Evolutionary conservation across 2,113 vertebrate species (phyloP), one percentile per base, ranked within the genome.

Genomic region (Alouatta palliata): DNA sequence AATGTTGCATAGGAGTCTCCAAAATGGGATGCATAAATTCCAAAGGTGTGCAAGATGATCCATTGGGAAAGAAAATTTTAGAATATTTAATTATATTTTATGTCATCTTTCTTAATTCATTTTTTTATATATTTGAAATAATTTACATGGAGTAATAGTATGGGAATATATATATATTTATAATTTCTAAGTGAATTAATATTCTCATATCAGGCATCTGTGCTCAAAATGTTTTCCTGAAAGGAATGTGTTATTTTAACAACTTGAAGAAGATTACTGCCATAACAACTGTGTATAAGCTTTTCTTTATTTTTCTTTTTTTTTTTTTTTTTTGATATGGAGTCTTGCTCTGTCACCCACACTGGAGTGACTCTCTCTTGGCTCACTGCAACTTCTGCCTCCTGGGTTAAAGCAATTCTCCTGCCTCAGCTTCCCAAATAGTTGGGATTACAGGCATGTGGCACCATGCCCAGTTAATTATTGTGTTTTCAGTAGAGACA

Each of bases 61-160:
- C 37, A 56, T 0, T 54, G 14, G 43, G 75, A 49, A 92, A 94
- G 20, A 79, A 85, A 91, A 5, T 37, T 95, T 82, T 27, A 95
- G 6, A 79, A 90, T 86, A 87, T 76, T 54, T 92, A 66, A 49
- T 66, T 93, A 21, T 35, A 58, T 91, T 91, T 89, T 71, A 87
- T 87, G 68, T 95, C 64, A 73, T 83, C 3, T 52, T 89, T 77
- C 66, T 80, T 71, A 66, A 87, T 91, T 87, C 4, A 6, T 91
- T 88, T 66, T 66, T 70, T 37, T 73, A 56, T 30, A 75, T 68
- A 95, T 84, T n/a, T 82, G 40, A 49, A 77, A n/a, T 79, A n/a
- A 92, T 58, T 92, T 94, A 17, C 11, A 76, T 49, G 47, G 17
- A 64, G 2, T 89, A 68, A 73, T 90, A 87, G 6, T 77, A 54